These are phyloP conservation scores for Stratiomys singularior DNA, from an alignment of 2,888 invertebrate genomes.

Conservation along the genomic window DNA sequence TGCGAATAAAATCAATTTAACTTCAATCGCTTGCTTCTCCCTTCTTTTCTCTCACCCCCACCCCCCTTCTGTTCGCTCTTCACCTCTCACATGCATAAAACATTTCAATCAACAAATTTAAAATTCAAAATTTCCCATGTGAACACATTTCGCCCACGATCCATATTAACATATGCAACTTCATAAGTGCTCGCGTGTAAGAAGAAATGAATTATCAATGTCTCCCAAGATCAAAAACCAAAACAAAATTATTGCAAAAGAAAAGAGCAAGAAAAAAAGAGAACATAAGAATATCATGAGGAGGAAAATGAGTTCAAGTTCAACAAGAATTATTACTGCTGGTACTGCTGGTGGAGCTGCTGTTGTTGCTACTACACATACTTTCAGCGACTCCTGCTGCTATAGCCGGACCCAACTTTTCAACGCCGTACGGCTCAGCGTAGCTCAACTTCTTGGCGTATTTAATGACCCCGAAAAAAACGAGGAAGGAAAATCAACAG, in stretches of 20 bases:
- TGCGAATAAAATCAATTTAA: too few relatives aligned
- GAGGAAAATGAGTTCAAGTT: conserved; percentile 30
- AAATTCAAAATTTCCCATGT: background rate
- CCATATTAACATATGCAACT: background rate
- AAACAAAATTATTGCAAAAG: background rate
- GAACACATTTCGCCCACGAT: conserved; percentile 9
- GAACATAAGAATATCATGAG: conserved; percentile 3
- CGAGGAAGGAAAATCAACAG: too few relatives aligned
- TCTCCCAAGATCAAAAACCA: background rate
- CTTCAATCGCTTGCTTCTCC: too few relatives aligned
- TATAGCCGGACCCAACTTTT: too few relatives aligned
- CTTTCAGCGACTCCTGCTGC: background rate
- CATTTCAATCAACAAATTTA: too few relatives aligned
- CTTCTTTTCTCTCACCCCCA: too few relatives aligned
- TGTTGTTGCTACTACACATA: background rate
- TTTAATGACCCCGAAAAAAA: too few relatives aligned
- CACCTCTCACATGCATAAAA: too few relatives aligned
- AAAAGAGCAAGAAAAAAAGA: background rate
- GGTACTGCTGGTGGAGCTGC: background rate
- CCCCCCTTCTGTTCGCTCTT: too few relatives aligned
- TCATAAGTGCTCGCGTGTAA: background rate
- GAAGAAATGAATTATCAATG: background rate
- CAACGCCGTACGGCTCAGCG: too few relatives aligned
- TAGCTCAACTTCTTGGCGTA: too few relatives aligned
- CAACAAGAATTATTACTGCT: conserved; percentile 15